Base-by-base conservation (phyloP, 2,888 invertebrate genomes). In the Ernsta delagoae region DNA sequence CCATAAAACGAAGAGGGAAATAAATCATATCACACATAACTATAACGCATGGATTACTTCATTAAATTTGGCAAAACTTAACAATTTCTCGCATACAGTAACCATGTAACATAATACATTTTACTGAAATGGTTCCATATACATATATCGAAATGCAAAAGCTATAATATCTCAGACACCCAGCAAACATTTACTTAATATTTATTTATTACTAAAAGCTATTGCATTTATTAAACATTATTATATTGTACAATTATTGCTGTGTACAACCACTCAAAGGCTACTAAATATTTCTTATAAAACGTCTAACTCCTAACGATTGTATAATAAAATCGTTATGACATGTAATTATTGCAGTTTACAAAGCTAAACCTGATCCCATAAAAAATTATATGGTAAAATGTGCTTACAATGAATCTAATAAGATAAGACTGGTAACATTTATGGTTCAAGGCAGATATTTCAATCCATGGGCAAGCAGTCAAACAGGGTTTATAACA, bases 121-220 rank as follows among this genome's bases (percentile, higher is more conserved):
- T n/a, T n/a, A n/a, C n/a, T n/a, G n/a, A n/a, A n/a, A n/a, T n/a
- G n/a, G n/a, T n/a, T n/a, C n/a, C n/a, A n/a, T n/a, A n/a, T n/a
- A n/a, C 16, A 43, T 56, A 54, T 73, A 76, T 50, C 73, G 73
- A 76, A 76, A 76, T 77, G 73, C 74, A 74, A 70, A 75, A 72
- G 43, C 64, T 57, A 36, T 56, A 36, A 9, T 36, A 57, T 34
- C 11, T 31, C 54, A 31, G 12, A 60, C 31, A 60, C n/a, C 16
- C 45, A 45, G 64, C 64, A 64, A 64, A 45, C 54, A 54, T 31
- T 31, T 54, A 31, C 31, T 31, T 54, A 12, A 11, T 54, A 54
- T 31, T 54, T 9, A 31, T 24, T 54, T 43, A 62, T 57, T n/a
- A 43, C 63, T 54, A 41, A 63, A 45, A 56, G 45, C 56, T 45